Evolutionary conservation across 2,888 invertebrate species (phyloP).

Genomic region (Limenitis camilla): DNA sequence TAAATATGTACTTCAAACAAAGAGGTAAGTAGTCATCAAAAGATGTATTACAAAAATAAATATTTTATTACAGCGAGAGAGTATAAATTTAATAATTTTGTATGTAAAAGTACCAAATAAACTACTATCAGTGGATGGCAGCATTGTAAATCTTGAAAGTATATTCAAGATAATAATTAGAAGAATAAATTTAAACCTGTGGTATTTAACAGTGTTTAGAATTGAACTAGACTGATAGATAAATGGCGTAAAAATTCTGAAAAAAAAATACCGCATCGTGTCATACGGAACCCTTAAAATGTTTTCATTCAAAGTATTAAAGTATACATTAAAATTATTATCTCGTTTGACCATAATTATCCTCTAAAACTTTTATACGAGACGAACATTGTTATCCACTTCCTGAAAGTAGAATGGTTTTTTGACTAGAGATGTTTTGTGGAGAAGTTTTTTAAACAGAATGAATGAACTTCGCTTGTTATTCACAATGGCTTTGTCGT

Average conservation of each 20-base stretch:
- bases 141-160: too few species aligned
- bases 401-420: conserved; percentile 29
- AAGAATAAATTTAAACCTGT: too few species aligned
- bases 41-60: too few species aligned
- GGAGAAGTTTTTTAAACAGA: conserved; percentile 1
- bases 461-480: conserved; percentile 5
- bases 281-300: background rate
- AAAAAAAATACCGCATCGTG: background rate
- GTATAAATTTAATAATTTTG: too few species aligned
- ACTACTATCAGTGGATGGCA: too few species aligned
- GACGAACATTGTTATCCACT: conserved; percentile 14
- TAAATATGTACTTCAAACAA: too few species aligned
- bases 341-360: conserved; percentile 8
- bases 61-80: too few species aligned
- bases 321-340: background rate
- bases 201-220: too few species aligned
- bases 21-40: too few species aligned
- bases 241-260: background rate
- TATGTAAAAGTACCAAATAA: too few species aligned
- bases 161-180: too few species aligned
- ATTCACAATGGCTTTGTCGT: conserved; percentile 1
- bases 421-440: background rate
- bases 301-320: background rate
- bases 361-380: conserved; percentile 12
- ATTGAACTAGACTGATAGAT: too few species aligned